These are phyloP conservation scores for Benthosema pterotum DNA, from an alignment of 2,797 vertebrate species.

Conservation along the genomic window DNA sequence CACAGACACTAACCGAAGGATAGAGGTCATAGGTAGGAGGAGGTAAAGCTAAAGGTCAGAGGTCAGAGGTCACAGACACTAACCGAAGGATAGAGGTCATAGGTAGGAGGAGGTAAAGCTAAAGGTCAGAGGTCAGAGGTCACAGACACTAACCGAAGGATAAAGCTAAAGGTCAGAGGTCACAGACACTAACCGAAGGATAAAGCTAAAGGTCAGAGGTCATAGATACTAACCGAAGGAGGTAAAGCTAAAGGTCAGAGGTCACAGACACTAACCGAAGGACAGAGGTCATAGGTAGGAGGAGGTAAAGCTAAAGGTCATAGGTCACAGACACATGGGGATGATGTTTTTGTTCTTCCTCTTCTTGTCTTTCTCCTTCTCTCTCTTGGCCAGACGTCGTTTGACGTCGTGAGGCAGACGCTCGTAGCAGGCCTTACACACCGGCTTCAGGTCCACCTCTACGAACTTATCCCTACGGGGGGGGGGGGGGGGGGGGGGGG, in stretches of 20 bases:
- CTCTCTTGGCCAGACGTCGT: constrained; percentile 89
- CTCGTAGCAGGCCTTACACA: constrained; percentile 98
- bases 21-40: constrained; percentile 67
- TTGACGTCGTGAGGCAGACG: constrained; percentile 96
- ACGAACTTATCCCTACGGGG: constrained; percentile 94
- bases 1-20: constrained; percentile 90
- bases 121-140: too few relatives aligned
- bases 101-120: constrained; percentile 54
- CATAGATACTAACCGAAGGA: constrained; percentile 89
- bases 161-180: constrained; percentile 34
- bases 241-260: constrained; percentile 27
- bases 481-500: constrained; percentile 4
- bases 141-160: constrained; percentile 90
- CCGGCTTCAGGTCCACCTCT: constrained; percentile 98
- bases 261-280: constrained; percentile 46
- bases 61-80: constrained; percentile 21
- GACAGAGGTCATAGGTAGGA: constrained; percentile 53
- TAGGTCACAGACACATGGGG: constrained; percentile 90
- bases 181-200: constrained; percentile 18
- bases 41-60: constrained; percentile 36
- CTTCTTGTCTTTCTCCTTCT: constrained; percentile 93
- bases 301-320: too few relatives aligned
- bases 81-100: constrained; percentile 12
- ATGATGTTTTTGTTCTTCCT: constrained; percentile 94
- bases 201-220: too few relatives aligned